These are phyloP conservation scores for Zeugodacus cucurbitae DNA, from an alignment of 1,140 invertebrate genomes.

Conservation along the genomic window DNA sequence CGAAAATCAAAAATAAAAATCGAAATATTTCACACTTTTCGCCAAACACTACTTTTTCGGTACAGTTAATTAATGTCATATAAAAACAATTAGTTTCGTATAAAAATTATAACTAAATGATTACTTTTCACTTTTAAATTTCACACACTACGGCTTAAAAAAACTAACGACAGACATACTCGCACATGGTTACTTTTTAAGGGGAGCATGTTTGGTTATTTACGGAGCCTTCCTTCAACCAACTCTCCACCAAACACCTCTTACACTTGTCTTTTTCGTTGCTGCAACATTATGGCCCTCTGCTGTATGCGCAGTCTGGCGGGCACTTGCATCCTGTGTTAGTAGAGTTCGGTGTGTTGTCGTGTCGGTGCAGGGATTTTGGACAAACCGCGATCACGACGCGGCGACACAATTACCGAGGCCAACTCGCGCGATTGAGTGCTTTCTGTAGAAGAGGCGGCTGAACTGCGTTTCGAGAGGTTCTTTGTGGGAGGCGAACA, in stretches of 20 bases:
- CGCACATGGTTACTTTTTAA: not conserved
- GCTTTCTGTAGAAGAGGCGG: slow-evolving; percentile 60
- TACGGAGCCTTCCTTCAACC: not conserved
- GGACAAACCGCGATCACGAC: slow-evolving; percentile 60
- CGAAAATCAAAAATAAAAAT: too few relatives aligned
- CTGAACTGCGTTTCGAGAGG: slow-evolving; percentile 61
- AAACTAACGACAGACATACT: not conserved
- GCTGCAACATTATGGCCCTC: not conserved
- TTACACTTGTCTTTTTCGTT: not conserved
- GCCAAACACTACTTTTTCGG: not conserved
- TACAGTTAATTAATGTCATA: not conserved
- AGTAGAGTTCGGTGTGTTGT: slow-evolving; percentile 65
- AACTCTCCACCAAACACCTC: not conserved
- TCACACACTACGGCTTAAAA: not conserved
- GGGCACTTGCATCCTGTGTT: slow-evolving; percentile 49
- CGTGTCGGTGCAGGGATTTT: slow-evolving; percentile 64
- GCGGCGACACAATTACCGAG: slow-evolving; percentile 54
- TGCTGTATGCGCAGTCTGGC: not conserved
- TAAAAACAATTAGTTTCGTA: not conserved
- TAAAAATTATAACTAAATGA: not conserved
- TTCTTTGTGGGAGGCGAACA: slow-evolving; percentile 58
- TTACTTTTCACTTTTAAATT: not conserved
- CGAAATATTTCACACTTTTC: too few relatives aligned
- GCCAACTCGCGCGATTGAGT: slow-evolving; percentile 53
- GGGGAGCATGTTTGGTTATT: not conserved